Conservation (phyloP, 30 jellyfish, hydroid and myxozoan species). For the Hydractinia symbiolongicarpus region DNA sequence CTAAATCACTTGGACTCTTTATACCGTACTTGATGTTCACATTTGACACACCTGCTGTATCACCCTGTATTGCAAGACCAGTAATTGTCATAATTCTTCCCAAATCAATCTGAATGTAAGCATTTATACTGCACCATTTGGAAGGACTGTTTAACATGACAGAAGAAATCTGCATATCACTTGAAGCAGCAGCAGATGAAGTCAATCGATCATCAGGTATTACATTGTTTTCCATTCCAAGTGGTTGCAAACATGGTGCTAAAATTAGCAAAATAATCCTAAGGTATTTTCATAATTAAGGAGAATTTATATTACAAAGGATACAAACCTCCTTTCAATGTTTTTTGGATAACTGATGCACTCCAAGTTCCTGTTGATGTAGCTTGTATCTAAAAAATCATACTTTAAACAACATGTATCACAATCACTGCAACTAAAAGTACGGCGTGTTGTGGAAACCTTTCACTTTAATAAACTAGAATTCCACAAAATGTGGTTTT, state of each 20-base stretch:
- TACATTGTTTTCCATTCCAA: background rate
- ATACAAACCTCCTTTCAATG: too few relatives aligned
- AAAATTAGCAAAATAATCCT: background rate
- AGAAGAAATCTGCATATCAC: background rate
- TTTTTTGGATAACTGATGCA: too few relatives aligned
- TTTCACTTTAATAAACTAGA: too few relatives aligned
- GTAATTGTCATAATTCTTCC: conserved; percentile 13
- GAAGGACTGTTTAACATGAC: background rate
- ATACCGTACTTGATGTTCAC: background rate
- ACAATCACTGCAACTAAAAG: too few relatives aligned
- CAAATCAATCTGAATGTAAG: background rate
- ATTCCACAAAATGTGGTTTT: too few relatives aligned
- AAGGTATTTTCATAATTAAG: too few relatives aligned
- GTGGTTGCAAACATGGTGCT: background rate
- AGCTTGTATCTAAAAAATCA: too few relatives aligned
- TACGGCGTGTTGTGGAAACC: too few relatives aligned
- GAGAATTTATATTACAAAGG: too few relatives aligned
- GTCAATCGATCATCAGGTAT: background rate
- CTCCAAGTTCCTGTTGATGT: too few relatives aligned
- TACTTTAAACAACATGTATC: too few relatives aligned
- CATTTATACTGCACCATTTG: background rate
- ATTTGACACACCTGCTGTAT: background rate
- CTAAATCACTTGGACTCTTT: background rate
- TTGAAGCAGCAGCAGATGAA: background rate
- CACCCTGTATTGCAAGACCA: conserved; percentile 8